Evolutionary conservation across 2,888 invertebrate species (phyloP), one percentile per base, ranked within the genome.

Genomic region (Malthinus flaveolus): DNA sequence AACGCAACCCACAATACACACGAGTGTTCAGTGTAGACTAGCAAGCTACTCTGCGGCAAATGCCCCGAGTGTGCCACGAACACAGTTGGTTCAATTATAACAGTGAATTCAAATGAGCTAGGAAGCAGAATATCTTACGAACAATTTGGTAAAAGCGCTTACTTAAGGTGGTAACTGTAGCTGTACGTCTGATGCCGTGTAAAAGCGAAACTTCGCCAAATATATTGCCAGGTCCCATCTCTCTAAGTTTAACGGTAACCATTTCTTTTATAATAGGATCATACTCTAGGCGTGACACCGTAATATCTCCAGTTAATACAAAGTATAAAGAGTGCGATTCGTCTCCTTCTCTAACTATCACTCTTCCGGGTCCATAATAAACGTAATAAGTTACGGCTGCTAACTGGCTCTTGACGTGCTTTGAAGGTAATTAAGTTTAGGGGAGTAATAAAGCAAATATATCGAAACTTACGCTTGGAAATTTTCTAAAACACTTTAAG

Each of bases 201-300:
- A 88, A 71, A 35, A 88, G 72, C 0, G 86, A 85, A 8, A 87
- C 82, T 74, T 88, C 87, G 0, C 88, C 88, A 66, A 88, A 87
- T 80, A 84, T 83, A 52, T 84, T 84, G 0, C 87, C 88, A 0
- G 81, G 62, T 15, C 79, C 80, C 75, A 87, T 79, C 0, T 71
- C 71, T 5, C 84, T 84, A 7, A 84, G 75, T 11, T 83, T 81
- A 10, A 79, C 75, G 0, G 80, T 80, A 1, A 81, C 70, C 44
- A 77, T 66, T 66, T 81, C 73, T 10, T 83, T 78, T 1, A 82
- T 68, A 13, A 84, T 69, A 51, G 81, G 80, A 63, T 87, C 86
- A 56, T 72, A 82, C 1, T 80, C 70, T 66, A 78, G 74, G 56
- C 82, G 83, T 44, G 81, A 82, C 53, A 86, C 80, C 6, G 71